Evolutionary conservation across 30 jellyfish, hydroid and myxozoan species (phyloP).

Genomic region (Turritopsis rubra): DNA sequence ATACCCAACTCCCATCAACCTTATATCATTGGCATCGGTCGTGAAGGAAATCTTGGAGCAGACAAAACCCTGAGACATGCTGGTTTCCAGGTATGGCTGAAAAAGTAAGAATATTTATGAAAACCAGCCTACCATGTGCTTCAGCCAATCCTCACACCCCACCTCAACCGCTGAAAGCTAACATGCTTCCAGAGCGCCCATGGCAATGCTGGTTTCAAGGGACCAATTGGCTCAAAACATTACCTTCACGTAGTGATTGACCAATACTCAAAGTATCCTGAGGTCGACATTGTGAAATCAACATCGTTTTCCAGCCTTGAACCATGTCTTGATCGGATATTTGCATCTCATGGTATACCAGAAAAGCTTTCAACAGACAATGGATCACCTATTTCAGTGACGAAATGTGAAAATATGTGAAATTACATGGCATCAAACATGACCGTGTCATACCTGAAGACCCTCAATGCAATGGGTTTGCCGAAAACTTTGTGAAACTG

Average conservation of each 20-base stretch:
- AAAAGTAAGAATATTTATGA: neutral
- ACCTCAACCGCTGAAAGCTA: neutral
- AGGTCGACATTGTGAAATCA: no score
- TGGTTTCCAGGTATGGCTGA: neutral
- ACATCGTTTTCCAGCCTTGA: no score
- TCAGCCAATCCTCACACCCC: no score
- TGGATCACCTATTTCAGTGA: neutral
- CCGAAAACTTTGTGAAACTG: neutral
- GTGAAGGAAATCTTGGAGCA: neutral
- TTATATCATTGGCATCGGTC: neutral
- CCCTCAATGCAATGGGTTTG: neutral
- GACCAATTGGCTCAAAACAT: neutral
- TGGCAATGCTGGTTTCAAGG: constrained; percentile 2
- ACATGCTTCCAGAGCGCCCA: neutral
- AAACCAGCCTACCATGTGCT: no score
- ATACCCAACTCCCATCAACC: neutral
- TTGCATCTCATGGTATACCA: no score
- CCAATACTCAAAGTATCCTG: no score
- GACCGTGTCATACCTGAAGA: neutral
- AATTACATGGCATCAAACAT: neutral
- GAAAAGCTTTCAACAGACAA: no score
- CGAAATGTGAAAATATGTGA: neutral
- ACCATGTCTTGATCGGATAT: no score
- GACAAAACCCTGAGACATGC: no score
- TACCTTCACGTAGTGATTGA: no score